Percentiles rank a stretch among this genome's conserved stretches.
phyloP scores from a whole-genome alignment of 2,113 vertebrate genomes.

The Corythoichthys haematopterus region DNA sequence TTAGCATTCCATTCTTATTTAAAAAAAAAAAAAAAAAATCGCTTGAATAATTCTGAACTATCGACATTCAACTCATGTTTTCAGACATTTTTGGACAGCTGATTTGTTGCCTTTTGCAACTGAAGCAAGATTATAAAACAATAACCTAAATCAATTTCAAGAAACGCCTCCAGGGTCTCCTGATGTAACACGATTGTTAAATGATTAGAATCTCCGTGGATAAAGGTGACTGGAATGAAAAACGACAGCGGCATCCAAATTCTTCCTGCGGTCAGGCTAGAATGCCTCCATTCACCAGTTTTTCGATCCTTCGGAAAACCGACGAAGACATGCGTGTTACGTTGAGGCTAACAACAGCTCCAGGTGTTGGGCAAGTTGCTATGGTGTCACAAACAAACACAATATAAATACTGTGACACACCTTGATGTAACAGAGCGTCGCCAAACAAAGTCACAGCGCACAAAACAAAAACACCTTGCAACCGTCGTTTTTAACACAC shows the following conservation, averaged over 20 bases:
- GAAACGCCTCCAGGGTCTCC: neutral
- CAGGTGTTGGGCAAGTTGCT: constrained; percentile 54
- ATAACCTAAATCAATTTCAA: neutral
- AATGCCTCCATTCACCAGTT: constrained; percentile 3
- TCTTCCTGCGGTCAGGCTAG: neutral
- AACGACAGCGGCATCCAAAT: constrained; percentile 11
- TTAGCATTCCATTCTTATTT: neutral
- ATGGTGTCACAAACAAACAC: constrained; percentile 47
- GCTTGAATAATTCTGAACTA: too few species aligned
- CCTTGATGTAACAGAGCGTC: constrained; percentile 49
- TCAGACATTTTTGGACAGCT: too few species aligned
- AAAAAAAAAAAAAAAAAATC: too few species aligned
- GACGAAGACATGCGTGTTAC: constrained; percentile 13
- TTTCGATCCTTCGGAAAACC: neutral
- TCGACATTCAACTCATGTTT: too few species aligned
- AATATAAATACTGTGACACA: constrained; percentile 36
- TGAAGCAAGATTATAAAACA: neutral
- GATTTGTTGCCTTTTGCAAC: too few species aligned
- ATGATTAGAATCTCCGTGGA: constrained; percentile 29
- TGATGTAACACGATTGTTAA: constrained; percentile 59
- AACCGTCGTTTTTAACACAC: constrained; percentile 16
- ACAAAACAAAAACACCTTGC: constrained; percentile 14
- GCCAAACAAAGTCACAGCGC: constrained; percentile 43
- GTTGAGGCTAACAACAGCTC: constrained; percentile 28
- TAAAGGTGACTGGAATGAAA: constrained; percentile 3